Evolutionary conservation across 2,888 invertebrate species (phyloP), one percentile per base, ranked within the genome.

Genomic region (Ptychoptera contaminata): DNA sequence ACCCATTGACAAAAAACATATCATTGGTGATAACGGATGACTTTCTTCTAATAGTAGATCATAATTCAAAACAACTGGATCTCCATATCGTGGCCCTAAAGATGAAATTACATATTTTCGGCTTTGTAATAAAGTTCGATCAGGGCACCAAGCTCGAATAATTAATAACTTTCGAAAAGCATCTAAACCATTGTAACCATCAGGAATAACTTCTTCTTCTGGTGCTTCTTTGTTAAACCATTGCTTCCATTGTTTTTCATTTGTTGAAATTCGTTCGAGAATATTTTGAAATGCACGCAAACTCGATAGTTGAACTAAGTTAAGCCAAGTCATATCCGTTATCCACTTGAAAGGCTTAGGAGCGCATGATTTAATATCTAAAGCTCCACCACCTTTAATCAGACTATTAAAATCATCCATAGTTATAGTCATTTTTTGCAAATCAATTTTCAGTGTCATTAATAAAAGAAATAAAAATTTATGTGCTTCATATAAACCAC

Each of bases 221-320:
- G 86, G 86, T 1, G 82, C 79, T 56, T 83, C 80, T 56, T 81
- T 83, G 52, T 85, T 83, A 56, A 78, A 82, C 78, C 79, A 79
- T 41, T 42, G 47, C 51, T 74, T 77, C 78, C 78, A 79, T 5
- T 61, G 61, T 51, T 72, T 76, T 47, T 81, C 80, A 51, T 75
- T 76, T 45, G 72, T 68, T 1, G 59, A 49, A 5, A 78, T 70
- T 64, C 80, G 79, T 42, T 66, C 67, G 2, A 77, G 55, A 51
- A 82, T 76, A 50, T 75, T 74, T 8, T 75, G 74, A 51, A 76
- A 82, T 52, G 75, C 74, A 37, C 75, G 62, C 40, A 82, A 57
- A 31, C 65, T 61, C 2, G 80, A 76, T 11, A 87, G 62, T 51
- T 83, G 81, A 1, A 83, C 80, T 48, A 86, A 64, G 64, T 87